phyloP scores from a whole-genome alignment of 2,797 vertebrate genomes.

The Cyprinodon diabolis region DNA sequence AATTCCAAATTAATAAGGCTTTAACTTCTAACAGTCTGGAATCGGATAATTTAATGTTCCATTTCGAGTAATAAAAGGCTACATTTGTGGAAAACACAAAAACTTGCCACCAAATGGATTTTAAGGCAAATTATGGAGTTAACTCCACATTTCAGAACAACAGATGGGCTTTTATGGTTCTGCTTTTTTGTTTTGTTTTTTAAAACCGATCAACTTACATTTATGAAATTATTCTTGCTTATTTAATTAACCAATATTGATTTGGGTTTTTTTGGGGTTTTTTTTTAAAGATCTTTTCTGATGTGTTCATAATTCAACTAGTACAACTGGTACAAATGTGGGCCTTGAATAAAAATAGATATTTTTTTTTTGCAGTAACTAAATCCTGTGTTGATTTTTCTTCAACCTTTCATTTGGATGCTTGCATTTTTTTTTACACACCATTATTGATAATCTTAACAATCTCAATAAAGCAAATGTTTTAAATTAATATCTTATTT shows the following conservation, averaged over 20 bases:
- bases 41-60: conserved; percentile 54
- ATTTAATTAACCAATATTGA: not conserved
- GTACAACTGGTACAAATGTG: not conserved
- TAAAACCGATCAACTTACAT: not conserved
- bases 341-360: not conserved
- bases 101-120: conserved; percentile 26
- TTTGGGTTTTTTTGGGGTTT: not conserved
- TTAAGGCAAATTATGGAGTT: conserved; percentile 21
- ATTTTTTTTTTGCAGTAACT: not conserved
- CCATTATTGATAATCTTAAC: not conserved
- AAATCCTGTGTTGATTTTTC: not conserved
- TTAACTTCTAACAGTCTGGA: conserved; percentile 53
- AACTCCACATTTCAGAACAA: conserved; percentile 14
- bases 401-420: no score
- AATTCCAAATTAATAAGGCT: conserved; percentile 56
- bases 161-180: conserved; percentile 4
- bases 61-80: conserved; percentile 48
- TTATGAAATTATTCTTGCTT: not conserved
- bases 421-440: not conserved
- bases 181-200: not conserved
- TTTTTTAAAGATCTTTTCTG: not conserved
- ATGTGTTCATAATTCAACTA: no score
- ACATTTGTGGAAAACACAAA: conserved; percentile 31
- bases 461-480: not conserved
- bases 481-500: not conserved